Conservation (phyloP, 2,888 invertebrate species). For the Agrochola litura region DNA sequence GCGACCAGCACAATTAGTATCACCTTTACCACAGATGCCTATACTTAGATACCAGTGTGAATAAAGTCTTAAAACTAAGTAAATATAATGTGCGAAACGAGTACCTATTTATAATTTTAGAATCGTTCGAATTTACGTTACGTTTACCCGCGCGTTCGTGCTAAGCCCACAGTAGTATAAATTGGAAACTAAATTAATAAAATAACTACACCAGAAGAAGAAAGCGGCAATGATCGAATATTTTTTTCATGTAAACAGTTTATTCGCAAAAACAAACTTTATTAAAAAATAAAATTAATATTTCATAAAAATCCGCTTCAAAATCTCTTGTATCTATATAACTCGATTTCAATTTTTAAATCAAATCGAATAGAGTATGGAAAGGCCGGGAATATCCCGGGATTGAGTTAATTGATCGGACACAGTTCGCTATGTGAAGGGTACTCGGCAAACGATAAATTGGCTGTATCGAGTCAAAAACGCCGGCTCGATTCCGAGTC, state of each 20-base stretch:
- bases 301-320: constrained; percentile 41
- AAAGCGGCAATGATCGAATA: neutral
- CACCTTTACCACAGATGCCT: too few relatives aligned
- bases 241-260: neutral
- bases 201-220: neutral
- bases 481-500: constrained; percentile 50
- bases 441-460: constrained; percentile 65
- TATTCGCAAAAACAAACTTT: constrained; percentile 1
- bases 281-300: constrained; percentile 39
- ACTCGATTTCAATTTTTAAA: constrained; percentile 64
- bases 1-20: neutral
- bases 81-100: neutral
- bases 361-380: constrained; percentile 58
- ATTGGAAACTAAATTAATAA: neutral
- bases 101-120: too few relatives aligned
- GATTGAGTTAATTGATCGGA: constrained; percentile 70
- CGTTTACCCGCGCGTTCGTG: too few relatives aligned
- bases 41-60: neutral
- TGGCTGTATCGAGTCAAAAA: constrained; percentile 67
- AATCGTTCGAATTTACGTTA: neutral
- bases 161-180: neutral
- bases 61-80: neutral
- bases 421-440: constrained; percentile 64
- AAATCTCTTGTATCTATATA: constrained; percentile 45
- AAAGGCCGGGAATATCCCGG: constrained; percentile 62